Base-by-base conservation (phyloP, 2,888 invertebrate species). In the Amblyteles armatorius region DNA sequence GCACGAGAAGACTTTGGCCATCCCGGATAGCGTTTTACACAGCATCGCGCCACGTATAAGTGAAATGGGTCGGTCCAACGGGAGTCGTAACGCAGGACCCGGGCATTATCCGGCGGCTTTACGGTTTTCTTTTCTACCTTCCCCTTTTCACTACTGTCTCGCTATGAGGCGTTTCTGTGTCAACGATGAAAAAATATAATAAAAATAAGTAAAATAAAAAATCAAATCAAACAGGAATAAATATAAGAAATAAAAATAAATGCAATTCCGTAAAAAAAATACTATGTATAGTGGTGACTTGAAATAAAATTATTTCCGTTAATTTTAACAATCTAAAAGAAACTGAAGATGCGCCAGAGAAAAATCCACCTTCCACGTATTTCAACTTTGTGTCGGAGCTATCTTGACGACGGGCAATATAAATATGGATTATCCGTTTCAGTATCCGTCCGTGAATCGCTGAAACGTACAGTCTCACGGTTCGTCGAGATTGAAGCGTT, bases 41-140 rank as follows among this genome's bases (percentile, higher is more conserved):
- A n/a, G 48, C 67, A 33, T 29, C 73, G 74, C 63, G 36, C 71
- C 57, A 50, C 87, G 88, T 88, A 88, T 91, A 91, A 92, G 91
- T 91, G 89, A 90, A 92, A 91, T 90, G 90, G 90, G 91, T 91
- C 88, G 90, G 90, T 87, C 91, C 89, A 86, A 73, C 80, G 91
- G 91, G 91, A 88, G 88, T 90, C 90, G 90, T 91, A 90, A 89
- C 81, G 72, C 67, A 73, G 67, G 52, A 65, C 63, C 71, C 69
- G 73, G 48, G 77, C 52, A 76, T 81, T 81, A 81, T 29, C 71
- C 22, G 48, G 22, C 26, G 67, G 72, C 50, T 78, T 65, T 44
- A 57, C 50, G 22, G 44, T 69, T 74, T 74, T 73, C 52, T 57
- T 78, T 57, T 74, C 63, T 29, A 29, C 48, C 52, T 11, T 36